phyloP scores from a whole-genome alignment of 2,113 vertebrate genomes.

The Salminus brasiliensis region DNA sequence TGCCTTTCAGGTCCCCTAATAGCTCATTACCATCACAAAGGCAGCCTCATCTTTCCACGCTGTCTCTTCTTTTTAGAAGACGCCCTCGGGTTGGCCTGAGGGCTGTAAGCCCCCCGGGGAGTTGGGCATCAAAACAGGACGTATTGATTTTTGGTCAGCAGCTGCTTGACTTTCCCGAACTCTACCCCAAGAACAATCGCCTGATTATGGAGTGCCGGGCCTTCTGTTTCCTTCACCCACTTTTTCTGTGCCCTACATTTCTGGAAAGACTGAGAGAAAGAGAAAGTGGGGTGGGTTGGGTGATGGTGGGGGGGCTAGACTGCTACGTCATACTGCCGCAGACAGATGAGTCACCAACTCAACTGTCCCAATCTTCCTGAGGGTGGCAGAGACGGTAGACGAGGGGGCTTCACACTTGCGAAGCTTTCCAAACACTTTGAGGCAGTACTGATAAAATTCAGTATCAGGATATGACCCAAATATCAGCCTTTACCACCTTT shows the following conservation, averaged over 20 bases:
- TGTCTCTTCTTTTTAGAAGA: neutral
- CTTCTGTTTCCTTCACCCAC: neutral
- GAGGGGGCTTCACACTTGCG: too few relatives aligned
- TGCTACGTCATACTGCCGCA: neutral
- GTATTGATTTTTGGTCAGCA: neutral
- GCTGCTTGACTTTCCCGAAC: neutral
- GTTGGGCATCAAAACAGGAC: neutral
- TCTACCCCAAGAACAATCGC: neutral
- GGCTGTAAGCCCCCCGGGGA: neutral
- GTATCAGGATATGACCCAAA: too few relatives aligned
- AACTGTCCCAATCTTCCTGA: neutral
- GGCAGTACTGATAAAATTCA: neutral
- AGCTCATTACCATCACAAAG: constrained; percentile 25
- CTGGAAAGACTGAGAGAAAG: neutral
- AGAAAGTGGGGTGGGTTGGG: neutral
- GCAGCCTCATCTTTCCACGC: neutral
- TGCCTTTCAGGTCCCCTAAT: neutral
- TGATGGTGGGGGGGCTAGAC: neutral
- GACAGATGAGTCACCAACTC: neutral
- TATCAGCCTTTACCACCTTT: too few relatives aligned
- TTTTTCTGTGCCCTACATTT: constrained; percentile 37
- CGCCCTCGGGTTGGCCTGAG: neutral
- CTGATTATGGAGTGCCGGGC: neutral
- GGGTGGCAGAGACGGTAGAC: neutral
- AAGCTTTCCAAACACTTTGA: neutral